Evolutionary conservation across 2,113 vertebrate species (phyloP).

Genomic region (Chaenogobius annularis): DNA sequence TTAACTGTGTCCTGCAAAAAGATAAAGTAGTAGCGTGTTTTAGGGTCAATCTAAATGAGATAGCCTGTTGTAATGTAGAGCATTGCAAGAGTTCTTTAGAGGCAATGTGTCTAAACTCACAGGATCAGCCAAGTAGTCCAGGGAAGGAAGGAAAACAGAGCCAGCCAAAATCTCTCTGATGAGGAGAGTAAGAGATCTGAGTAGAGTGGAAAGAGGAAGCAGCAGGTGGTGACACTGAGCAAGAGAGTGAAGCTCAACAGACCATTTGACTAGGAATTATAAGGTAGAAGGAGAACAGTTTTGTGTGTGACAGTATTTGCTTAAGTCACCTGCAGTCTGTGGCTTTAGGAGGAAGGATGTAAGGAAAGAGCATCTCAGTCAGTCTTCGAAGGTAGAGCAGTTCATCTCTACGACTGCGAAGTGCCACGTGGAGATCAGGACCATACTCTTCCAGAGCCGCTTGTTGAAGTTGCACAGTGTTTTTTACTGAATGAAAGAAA

Average conservation of each 20-base stretch:
- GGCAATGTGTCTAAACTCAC: constrained; percentile 76
- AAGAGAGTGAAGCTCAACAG: constrained; percentile 23
- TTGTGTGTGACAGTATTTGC: neutral
- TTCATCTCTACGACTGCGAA: constrained; percentile 94
- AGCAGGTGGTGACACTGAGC: constrained; percentile 37
- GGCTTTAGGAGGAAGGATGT: constrained; percentile 91
- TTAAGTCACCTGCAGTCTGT: constrained; percentile 89
- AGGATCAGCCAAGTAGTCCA: constrained; percentile 98
- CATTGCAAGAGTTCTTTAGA: too few species aligned
- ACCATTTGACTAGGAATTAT: neutral
- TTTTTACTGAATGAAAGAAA: constrained; percentile 80
- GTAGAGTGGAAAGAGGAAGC: constrained; percentile 38
- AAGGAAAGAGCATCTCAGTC: constrained; percentile 93
- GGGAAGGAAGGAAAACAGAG: constrained; percentile 94
- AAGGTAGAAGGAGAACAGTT: neutral
- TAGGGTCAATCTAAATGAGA: neutral
- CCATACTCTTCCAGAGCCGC: constrained; percentile 94
- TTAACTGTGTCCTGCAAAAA: constrained; percentile 90
- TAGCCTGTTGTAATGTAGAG: too few species aligned
- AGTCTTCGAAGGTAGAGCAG: constrained; percentile 94
- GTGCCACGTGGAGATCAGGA: constrained; percentile 90
- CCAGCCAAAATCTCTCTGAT: constrained; percentile 95
- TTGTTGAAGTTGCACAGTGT: constrained; percentile 88
- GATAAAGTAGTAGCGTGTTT: constrained; percentile 14
- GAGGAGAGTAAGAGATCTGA: constrained; percentile 89